Percentiles rank a stretch among this genome's conserved stretches.
These are phyloP conservation scores for Empidonax traillii DNA, from an alignment of 2,113 vertebrate species.

Conservation along the genomic window DNA sequence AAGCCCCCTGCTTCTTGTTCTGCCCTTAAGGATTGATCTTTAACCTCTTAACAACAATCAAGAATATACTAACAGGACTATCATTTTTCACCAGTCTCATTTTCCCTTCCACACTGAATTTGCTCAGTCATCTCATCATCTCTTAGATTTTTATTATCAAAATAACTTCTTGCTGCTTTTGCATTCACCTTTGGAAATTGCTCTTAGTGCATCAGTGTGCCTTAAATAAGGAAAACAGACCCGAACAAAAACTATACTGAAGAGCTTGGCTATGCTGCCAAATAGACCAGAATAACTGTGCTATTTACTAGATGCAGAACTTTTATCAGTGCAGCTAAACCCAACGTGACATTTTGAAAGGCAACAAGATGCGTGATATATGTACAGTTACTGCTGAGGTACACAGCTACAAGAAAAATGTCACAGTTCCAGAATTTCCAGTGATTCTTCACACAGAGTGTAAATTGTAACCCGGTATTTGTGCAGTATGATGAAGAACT, in stretches of 20 bases:
- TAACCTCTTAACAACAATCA: not conserved
- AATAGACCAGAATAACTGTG: not conserved
- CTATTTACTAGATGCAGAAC: not conserved
- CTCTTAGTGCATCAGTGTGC: not conserved
- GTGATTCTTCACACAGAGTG: not conserved
- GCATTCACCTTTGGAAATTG: not conserved
- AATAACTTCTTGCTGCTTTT: not conserved
- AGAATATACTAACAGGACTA: not conserved
- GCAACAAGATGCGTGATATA: not conserved
- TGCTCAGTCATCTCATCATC: not conserved
- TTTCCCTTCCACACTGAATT: not conserved
- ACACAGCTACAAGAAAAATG: not conserved
- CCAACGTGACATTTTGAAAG: not conserved
- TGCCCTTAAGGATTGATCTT: not conserved
- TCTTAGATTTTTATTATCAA: not conserved
- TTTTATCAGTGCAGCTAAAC: not conserved
- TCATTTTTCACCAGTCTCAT: not conserved
- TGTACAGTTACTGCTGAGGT: not conserved
- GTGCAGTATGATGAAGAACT: not conserved
- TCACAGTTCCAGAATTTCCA: not conserved
- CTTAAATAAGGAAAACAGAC: not conserved
- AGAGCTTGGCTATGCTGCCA: not conserved
- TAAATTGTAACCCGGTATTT: not conserved
- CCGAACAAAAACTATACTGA: not conserved
- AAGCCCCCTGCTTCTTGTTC: not conserved